Base-by-base conservation (phyloP, 2,888 invertebrate genomes). In the Zygaena filipendulae region DNA sequence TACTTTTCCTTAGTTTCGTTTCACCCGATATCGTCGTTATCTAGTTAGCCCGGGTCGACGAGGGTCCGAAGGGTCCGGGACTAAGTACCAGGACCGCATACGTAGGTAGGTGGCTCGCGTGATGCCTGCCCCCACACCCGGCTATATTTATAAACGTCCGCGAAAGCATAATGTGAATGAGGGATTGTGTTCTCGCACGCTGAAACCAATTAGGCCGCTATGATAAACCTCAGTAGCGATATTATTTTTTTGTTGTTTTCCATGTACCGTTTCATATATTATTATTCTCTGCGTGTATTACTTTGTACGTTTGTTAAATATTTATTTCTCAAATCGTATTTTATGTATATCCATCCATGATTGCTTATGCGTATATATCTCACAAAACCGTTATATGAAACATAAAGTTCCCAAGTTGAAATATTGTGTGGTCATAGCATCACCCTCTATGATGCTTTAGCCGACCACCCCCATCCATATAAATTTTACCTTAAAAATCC, bases 401-500 rank as follows among this genome's bases (percentile, higher is more conserved):
- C n/a, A n/a, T n/a, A n/a, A n/a, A n/a, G n/a, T n/a, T n/a, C n/a
- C n/a, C n/a, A n/a, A n/a, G n/a, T n/a, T n/a, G n/a, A n/a, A n/a
- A n/a, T n/a, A n/a, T n/a, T n/a, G n/a, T n/a, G n/a, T n/a, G n/a
- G n/a, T n/a, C n/a, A n/a, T n/a, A n/a, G n/a, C n/a, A n/a, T n/a
- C n/a, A n/a, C n/a, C n/a, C n/a, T n/a, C n/a, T n/a, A n/a, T n/a
- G n/a, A n/a, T n/a, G n/a, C n/a, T n/a, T n/a, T n/a, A n/a, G n/a
- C n/a, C n/a, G n/a, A n/a, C n/a, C n/a, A n/a, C n/a, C 16, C 16
- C 52, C 53, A 59, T 61, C 64, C 69, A 63, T 71, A 77, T 77
- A 77, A 75, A 77, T 77, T 77, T 69, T 67, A 72, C 75, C 75
- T 79, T 75, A 79, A 79, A 79, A 79, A 79, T 79, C 77, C 77